Evolutionary conservation across 2,888 invertebrate species (phyloP), one percentile per base, ranked within the genome.

Genomic region (Bombylius discolor): DNA sequence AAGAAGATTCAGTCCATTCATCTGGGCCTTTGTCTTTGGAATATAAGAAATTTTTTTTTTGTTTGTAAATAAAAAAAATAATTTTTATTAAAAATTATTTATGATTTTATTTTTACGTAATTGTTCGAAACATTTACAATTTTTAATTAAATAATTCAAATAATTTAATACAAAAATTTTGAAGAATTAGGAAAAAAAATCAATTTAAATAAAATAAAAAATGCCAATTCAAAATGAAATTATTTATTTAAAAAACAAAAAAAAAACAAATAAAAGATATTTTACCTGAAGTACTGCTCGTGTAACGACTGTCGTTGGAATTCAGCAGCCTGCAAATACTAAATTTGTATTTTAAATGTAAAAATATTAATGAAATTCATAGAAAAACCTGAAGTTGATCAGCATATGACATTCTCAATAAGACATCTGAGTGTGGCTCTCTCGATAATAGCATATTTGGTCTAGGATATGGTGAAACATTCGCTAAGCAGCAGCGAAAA

Each of bases 381-480:
- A 64, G 69, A 70, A 63, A 69, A 70, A 74, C 74, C 72, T 74
- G 74, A 66, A 74, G 66, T 64, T 74, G 74, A 70, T 74, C 74
- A 64, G 74, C 74, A 66, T 74, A 74, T 53, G 73, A 72, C 74
- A 74, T 74, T 53, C 74, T 69, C 66, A 75, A 66, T 65, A 74
- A 65, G 55, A 74, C 74, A 64, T 74, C 74, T 61, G 74, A 72
- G 64, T 74, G 74, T 53, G 74, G 74, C 62, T 74, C 74, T 60
- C 74, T 72, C 67, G 72, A 68, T 69, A 74, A 70, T 70, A 74
- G 69, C 71, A 74, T 73, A 72, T 74, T 74, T 70, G 74, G 74
- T 62, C 74, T 72, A 64, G 74, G 74, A 69, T 75, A 74, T 66
- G 71, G 73, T 56, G 72, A 71, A 69, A 74, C 74, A 71, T 74